Base-by-base conservation (phyloP, 2,888 invertebrate species). In the Leptura quadrifasciata region DNA sequence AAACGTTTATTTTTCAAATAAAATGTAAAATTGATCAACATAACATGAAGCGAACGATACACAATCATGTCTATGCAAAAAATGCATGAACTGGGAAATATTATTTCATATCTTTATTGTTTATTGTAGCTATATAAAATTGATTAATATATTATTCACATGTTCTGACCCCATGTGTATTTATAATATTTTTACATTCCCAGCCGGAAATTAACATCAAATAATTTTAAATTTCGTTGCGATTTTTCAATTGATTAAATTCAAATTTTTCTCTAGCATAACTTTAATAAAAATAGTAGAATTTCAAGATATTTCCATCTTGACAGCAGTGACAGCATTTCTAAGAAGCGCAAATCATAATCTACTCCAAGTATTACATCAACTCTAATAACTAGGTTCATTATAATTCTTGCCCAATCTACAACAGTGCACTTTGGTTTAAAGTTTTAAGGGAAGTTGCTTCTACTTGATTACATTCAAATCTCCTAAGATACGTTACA, bases 381-480 rank as follows among this genome's bases (percentile, higher is more conserved):
- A 55, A 55, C 54, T 64, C 27, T 52, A 72, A 63, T 21, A 54
- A 61, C n/a, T 31, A 4, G 27, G 27, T 61, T 61, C 64, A 55
- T 64, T 64, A 72, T 54, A 64, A 72, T 54, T 64, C 72, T 27
- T 39, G 15, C 24, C 15, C 24, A 27, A 6, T 35, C 52, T 35
- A 39, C 24, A 60, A 17, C 17, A 61, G 60, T 71, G 61, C 61
- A 61, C 61, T 71, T 71, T 52, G 24, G 5, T 52, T 67, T n/a
- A 54, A 67, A 68, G 47, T 47, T 68, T 17, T 57, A 27, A 4
- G 1, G 35, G 17, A 10, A 31, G 17, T 61, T 61, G 35, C 17
- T 12, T 2, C 35, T 35, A 12, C 21, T 21, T 47, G n/a, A 47
- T n/a, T 31, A 17, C 3, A 47, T n/a, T 12, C 21, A 12, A n/a